Evolutionary conservation across 2,797 vertebrate species (phyloP), one percentile per base, ranked within the genome.

Genomic region (Pseudomugil tenellus): DNA sequence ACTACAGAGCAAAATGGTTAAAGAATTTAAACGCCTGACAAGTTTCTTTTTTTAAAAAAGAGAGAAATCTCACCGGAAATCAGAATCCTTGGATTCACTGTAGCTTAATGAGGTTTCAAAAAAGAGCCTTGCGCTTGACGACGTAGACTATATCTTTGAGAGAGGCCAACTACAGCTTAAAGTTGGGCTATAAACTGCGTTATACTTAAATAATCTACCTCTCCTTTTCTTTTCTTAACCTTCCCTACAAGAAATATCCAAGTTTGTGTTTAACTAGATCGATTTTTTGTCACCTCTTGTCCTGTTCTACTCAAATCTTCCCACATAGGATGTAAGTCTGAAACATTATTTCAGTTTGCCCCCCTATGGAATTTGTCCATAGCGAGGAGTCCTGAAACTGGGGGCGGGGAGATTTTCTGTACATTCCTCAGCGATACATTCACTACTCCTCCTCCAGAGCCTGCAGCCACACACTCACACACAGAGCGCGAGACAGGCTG

Each of bases 341-440:
- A 84, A 89, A 90, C 87, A 90, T 90, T 83, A 88, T 74, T 83
- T 86, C 86, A 83, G 80, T 87, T 83, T 72, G 58, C 76, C 84
- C 76, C n/a, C 92, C 86, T 92, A 92, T 92, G 88, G 91, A 92
- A 91, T 86, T 71, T 76, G 79, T 80, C 84, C 85, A 89, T 83
- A 70, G 76, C 69, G 68, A 77, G 73, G 81, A 81, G 76, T 53
- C 70, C 56, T 74, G 72, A 35, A 48, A 68, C 81, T 81, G 86
- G 82, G 90, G 90, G 90, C 79, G 92, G 86, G 88, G 86, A 85
- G 74, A 79, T 74, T 88, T 91, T 90, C 81, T 92, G 90, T 90
- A 88, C 91, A 92, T 93, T 92, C 91, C 91, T 84, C 86, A 67
- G 80, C 81, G 88, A 90, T 90, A 90, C 88, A 91, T 92, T 91